A percentile compares a stretch with the other conserved stretches of the same genome.
phyloP scores from a whole-genome alignment of 2,113 vertebrate genomes.

The Semnornis frantzii region DNA sequence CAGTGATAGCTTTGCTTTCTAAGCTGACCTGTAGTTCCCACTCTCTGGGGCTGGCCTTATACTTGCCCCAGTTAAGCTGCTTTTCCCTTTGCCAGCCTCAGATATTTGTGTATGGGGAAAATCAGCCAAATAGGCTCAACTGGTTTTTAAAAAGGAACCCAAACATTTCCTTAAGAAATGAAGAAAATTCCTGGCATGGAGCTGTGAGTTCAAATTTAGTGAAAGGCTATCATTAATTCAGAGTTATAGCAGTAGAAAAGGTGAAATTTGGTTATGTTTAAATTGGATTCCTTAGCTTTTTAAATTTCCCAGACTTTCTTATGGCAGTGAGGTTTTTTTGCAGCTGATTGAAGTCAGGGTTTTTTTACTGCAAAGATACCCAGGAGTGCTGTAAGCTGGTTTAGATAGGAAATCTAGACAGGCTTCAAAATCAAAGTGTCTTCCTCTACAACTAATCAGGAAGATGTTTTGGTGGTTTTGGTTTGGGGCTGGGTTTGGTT shows the following conservation, averaged over 20 bases:
- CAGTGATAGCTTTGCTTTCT: background rate
- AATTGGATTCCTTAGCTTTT: background rate
- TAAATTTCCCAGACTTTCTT: background rate
- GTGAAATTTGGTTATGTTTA: background rate
- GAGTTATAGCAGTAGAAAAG: background rate
- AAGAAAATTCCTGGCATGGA: background rate
- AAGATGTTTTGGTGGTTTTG: background rate
- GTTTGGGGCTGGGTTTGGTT: too few species aligned
- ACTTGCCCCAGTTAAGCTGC: background rate
- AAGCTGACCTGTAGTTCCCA: background rate
- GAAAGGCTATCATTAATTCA: background rate
- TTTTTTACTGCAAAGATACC: background rate
- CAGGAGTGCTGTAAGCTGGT: background rate
- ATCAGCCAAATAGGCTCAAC: background rate
- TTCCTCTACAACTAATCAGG: background rate
- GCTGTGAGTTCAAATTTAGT: background rate
- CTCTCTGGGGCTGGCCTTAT: background rate
- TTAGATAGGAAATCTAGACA: background rate
- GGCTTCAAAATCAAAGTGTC: background rate
- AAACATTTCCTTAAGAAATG: background rate
- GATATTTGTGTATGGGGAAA: background rate
- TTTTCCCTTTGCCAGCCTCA: background rate
- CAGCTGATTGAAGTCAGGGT: background rate
- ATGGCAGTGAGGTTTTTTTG: background rate
- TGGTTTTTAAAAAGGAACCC: background rate